Conservation (phyloP, 2,113 vertebrate genomes). For the Vidua chalybeata region DNA sequence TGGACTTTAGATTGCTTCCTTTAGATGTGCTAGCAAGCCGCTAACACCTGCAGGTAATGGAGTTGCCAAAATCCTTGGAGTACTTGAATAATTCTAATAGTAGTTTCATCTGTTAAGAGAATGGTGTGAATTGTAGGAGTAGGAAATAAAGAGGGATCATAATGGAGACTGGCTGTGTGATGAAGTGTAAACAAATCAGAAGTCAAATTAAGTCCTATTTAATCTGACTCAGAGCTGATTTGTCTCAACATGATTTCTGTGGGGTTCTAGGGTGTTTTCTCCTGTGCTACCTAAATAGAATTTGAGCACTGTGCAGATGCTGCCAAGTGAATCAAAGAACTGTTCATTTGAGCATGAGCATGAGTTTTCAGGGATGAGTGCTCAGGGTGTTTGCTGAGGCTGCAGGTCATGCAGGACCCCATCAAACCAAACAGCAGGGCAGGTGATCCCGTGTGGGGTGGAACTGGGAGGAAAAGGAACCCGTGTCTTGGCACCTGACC, state of each 20-base stretch:
- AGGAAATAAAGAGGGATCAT: neutral
- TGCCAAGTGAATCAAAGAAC: neutral
- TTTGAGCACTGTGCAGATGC: neutral
- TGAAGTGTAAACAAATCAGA: constrained; percentile 36
- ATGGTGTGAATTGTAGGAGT: neutral
- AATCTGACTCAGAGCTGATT: neutral
- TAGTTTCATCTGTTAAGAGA: neutral
- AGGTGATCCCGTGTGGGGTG: neutral
- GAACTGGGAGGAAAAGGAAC: neutral
- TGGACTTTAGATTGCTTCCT: neutral
- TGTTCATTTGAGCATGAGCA: neutral
- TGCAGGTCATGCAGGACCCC: neutral
- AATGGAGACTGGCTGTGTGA: constrained; percentile 13
- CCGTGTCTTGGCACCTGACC: neutral
- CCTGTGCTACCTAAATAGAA: neutral
- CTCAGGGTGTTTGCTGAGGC: neutral
- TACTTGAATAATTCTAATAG: neutral
- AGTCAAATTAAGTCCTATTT: constrained; percentile 36
- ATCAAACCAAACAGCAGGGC: neutral
- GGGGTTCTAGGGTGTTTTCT: neutral
- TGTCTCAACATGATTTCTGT: constrained; percentile 16
- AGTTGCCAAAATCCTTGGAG: neutral
- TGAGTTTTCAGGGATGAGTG: neutral
- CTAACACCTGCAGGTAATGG: neutral
- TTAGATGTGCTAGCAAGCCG: neutral